A percentile compares a stretch with the other conserved stretches of the same genome.
These are phyloP conservation scores for Atherinomorus stipes DNA, from an alignment of 2,113 vertebrate species.

Conservation along the genomic window DNA sequence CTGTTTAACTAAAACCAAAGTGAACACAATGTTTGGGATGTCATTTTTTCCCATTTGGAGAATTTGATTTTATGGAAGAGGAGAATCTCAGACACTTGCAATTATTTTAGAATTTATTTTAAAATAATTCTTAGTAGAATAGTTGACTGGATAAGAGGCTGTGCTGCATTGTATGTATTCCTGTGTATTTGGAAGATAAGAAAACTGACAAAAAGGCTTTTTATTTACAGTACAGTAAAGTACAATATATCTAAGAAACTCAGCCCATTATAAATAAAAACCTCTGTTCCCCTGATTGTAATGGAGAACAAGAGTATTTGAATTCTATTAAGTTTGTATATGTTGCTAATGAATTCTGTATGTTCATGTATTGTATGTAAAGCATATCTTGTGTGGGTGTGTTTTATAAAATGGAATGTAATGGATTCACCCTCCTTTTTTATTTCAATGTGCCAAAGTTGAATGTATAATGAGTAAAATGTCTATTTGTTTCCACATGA, in stretches of 20 bases:
- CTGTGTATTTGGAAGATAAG: background rate
- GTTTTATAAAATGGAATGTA: background rate
- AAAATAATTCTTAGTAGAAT: background rate
- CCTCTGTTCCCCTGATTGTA: conserved; percentile 44
- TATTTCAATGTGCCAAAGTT: conserved; percentile 12
- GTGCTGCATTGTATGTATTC: background rate
- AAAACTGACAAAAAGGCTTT: conserved; percentile 13
- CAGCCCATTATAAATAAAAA: background rate
- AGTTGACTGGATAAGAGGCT: too few species aligned
- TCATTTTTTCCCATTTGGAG: background rate
- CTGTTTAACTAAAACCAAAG: background rate
- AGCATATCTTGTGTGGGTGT: background rate
- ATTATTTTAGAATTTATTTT: background rate
- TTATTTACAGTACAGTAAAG: background rate
- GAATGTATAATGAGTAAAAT: conserved; percentile 1
- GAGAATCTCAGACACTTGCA: background rate
- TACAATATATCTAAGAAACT: background rate
- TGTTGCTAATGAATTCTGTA: conserved; percentile 1
- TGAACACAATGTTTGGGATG: background rate
- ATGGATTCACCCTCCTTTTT: conserved; percentile 3
- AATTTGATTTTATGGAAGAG: background rate
- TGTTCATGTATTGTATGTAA: background rate
- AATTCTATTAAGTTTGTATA: conserved; percentile 6
- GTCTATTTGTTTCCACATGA: background rate
- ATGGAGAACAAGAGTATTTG: conserved; percentile 27